A percentile compares a stretch with the other conserved stretches of the same genome.
These are phyloP conservation scores for Drosophila rellima DNA, from an alignment of 2,888 invertebrate species.

Conservation along the genomic window DNA sequence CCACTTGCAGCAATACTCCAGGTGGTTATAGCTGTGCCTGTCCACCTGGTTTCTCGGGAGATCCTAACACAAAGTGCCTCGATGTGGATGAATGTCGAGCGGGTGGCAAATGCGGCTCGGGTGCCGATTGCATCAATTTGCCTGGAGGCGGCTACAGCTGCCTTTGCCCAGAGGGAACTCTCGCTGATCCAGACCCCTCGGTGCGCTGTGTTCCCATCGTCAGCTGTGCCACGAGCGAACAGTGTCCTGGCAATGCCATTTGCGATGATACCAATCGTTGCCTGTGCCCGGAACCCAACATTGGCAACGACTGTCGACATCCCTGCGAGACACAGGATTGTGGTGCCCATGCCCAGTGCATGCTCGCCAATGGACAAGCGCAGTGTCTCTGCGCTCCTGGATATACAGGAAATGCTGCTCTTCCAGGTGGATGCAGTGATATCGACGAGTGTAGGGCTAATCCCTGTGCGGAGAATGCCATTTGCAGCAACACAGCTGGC, in stretches of 20 bases:
- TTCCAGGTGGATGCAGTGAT: conserved; percentile 91
- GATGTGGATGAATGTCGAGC: conserved; percentile 94
- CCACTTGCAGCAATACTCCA: conserved; percentile 92
- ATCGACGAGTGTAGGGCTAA: conserved; percentile 94
- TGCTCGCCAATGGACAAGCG: conserved; percentile 92
- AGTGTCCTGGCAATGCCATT: conserved; percentile 96
- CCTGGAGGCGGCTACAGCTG: conserved; percentile 92
- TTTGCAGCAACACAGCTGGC: conserved; percentile 95
- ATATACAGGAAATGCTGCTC: conserved; percentile 89
- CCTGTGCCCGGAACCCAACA: conserved; percentile 95
- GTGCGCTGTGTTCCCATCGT: conserved; percentile 93
- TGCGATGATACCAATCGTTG: conserved; percentile 93
- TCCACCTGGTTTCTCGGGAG: conserved; percentile 94
- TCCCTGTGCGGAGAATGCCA: conserved; percentile 93
- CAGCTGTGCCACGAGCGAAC: conserved; percentile 90
- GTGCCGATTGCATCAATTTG: conserved; percentile 92
- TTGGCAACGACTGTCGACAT: conserved; percentile 96
- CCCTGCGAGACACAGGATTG: conserved; percentile 95
- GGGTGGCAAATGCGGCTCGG: conserved; percentile 91
- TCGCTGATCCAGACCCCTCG: conserved; percentile 94
- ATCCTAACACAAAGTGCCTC: conserved; percentile 92
- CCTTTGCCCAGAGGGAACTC: conserved; percentile 92
- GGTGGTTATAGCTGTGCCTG: conserved; percentile 94
- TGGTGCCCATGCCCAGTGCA: conserved; percentile 95
- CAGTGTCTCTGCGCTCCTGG: conserved; percentile 94